phyloP scores from a whole-genome alignment of 2,113 vertebrate species.

The Motacilla tschutschensis region DNA sequence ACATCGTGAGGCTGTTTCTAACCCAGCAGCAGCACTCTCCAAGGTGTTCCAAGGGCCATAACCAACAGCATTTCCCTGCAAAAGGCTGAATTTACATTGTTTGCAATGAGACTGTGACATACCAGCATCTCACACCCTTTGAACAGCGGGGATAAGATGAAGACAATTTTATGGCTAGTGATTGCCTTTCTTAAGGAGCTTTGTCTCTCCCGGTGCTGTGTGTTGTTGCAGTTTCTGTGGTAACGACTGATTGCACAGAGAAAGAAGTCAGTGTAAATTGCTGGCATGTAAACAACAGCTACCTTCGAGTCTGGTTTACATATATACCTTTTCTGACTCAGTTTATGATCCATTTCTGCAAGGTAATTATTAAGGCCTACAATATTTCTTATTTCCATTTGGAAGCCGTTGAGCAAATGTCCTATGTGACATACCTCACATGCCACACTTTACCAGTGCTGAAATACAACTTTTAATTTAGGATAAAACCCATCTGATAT shows the following conservation, averaged over 20 bases:
- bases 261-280: not conserved
- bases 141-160: not conserved
- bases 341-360: not conserved
- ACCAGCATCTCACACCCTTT: not conserved
- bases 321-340: not conserved
- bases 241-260: not conserved
- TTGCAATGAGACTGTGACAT: not conserved
- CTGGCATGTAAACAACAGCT: not conserved
- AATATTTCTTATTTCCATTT: not conserved
- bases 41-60: not conserved
- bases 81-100: not conserved
- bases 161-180: not conserved
- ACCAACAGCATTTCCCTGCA: not conserved
- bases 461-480: not conserved
- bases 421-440: not conserved
- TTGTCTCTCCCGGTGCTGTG: not conserved
- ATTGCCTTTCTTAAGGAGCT: conserved; percentile 24
- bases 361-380: not conserved
- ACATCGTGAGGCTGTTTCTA: not conserved
- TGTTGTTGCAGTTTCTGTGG: conserved; percentile 57
- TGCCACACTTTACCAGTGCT: not conserved
- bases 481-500: not conserved
- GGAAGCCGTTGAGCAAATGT: not conserved
- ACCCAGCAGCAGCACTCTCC: not conserved
- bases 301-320: not conserved